Evolutionary conservation across 2,888 invertebrate species (phyloP).

Genomic region (Cantharis rufa): DNA sequence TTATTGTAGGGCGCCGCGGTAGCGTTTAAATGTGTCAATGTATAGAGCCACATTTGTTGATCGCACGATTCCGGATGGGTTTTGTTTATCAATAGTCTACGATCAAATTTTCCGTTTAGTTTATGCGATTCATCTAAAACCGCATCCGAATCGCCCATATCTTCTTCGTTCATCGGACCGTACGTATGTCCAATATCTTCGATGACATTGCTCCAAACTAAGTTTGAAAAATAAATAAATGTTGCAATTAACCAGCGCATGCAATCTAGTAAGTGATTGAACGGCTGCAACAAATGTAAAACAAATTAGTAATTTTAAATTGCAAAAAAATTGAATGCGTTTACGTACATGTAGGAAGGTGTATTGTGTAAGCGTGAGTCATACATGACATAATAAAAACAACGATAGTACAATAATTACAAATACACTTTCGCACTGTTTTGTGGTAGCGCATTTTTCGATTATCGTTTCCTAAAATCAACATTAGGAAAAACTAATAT

Average conservation of each 20-base stretch:
- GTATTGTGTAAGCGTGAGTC: neutral
- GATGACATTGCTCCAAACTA: conserved; percentile 58
- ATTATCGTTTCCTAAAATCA: conserved; percentile 14
- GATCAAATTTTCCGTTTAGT: conserved; percentile 62
- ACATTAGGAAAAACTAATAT: neutral
- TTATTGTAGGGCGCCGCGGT: conserved; percentile 50
- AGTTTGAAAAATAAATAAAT: conserved; percentile 63
- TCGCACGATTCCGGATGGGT: conserved; percentile 88
- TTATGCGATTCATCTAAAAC: conserved; percentile 54
- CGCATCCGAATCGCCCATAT: conserved; percentile 57
- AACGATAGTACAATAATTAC: neutral
- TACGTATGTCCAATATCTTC: conserved; percentile 54
- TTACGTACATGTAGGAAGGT: neutral
- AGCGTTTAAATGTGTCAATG: conserved; percentile 48
- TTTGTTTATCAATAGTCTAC: conserved; percentile 68
- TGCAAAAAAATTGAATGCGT: neutral
- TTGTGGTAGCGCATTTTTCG: conserved; percentile 8
- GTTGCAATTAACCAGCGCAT: conserved; percentile 64
- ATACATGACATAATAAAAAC: neutral
- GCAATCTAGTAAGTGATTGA: conserved; percentile 62
- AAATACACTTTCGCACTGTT: neutral
- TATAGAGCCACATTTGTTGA: conserved; percentile 61
- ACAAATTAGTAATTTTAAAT: neutral
- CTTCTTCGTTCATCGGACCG: conserved; percentile 42
- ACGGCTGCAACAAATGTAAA: conserved; percentile 57